Percentiles rank a stretch among this genome's conserved stretches.
Evolutionary conservation across 2,797 vertebrate genomes (phyloP).

Genomic region (Pipistrellus pipistrellus): DNA sequence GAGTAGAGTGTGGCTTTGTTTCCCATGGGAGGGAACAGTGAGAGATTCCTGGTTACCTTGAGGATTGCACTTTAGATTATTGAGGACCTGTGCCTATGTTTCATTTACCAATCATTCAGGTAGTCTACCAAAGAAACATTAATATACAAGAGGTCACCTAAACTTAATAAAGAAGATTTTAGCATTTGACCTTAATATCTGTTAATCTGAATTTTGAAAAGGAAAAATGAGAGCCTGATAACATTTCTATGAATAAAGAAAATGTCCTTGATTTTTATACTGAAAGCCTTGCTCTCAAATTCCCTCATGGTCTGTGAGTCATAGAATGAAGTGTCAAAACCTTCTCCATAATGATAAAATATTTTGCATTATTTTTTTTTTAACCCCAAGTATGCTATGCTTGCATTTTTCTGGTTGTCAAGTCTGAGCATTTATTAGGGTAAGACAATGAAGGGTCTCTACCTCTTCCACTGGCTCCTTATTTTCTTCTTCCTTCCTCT

Average conservation of each 20-base stretch:
- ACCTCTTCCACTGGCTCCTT: not conserved
- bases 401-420: not conserved
- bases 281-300: constrained; percentile 29
- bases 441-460: not conserved
- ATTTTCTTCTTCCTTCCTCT: not conserved
- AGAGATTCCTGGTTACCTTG: not conserved
- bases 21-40: not conserved
- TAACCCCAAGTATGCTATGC: not conserved
- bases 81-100: not conserved
- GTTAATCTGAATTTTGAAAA: constrained; percentile 35
- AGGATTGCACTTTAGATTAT: not conserved
- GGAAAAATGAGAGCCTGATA: not conserved
- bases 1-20: too few species aligned
- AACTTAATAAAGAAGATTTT: constrained; percentile 43
- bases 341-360: not conserved
- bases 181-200: constrained; percentile 5
- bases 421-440: not conserved
- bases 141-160: not conserved
- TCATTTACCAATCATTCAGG: not conserved
- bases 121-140: not conserved
- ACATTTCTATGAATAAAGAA: constrained; percentile 5
- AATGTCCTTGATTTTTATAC: constrained; percentile 54
- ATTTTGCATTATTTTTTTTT: constrained; percentile 33
- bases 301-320: not conserved
- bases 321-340: not conserved